Evolutionary conservation across 2,113 vertebrate species (phyloP).

Genomic region (Noturus placidus): DNA sequence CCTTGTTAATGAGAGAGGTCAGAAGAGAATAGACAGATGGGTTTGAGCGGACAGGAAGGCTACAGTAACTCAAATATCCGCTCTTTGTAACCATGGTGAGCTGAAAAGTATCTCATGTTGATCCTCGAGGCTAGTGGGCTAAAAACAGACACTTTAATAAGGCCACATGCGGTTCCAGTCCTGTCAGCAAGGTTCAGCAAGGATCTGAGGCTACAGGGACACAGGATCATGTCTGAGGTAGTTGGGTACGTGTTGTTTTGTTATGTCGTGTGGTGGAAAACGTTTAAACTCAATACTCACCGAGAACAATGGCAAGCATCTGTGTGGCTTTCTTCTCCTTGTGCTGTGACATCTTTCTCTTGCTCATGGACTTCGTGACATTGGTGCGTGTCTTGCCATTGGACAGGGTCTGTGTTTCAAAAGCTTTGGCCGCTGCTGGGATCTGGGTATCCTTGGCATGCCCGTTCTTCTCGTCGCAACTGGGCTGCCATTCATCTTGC

Average conservation of each 20-base stretch:
- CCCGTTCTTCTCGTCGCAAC: constrained; percentile 83
- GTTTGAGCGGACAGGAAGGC: background rate
- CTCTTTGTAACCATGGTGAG: background rate
- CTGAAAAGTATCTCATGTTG: background rate
- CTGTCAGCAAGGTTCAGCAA: background rate
- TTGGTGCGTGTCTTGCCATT: constrained; percentile 92
- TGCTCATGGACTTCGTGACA: constrained; percentile 84
- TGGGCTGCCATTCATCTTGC: constrained; percentile 72
- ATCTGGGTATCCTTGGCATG: constrained; percentile 69
- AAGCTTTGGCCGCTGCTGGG: constrained; percentile 79
- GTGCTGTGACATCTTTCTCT: constrained; percentile 94
- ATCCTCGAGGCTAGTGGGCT: background rate
- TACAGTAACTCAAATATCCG: background rate
- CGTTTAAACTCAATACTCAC: constrained; percentile 65
- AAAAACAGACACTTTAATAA: background rate
- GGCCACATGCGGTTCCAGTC: background rate
- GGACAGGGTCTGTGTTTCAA: constrained; percentile 89
- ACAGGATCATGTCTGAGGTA: background rate
- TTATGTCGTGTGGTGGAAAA: background rate
- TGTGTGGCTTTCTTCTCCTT: constrained; percentile 98
- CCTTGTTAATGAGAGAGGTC: background rate
- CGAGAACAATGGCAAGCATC: constrained; percentile 94
- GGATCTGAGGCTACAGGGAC: background rate
- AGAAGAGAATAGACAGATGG: background rate
- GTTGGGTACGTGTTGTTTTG: background rate